A percentile compares a stretch with the other conserved stretches of the same genome.
phyloP scores from a whole-genome alignment of 2,113 vertebrate species.

The Corvus hawaiiensis region DNA sequence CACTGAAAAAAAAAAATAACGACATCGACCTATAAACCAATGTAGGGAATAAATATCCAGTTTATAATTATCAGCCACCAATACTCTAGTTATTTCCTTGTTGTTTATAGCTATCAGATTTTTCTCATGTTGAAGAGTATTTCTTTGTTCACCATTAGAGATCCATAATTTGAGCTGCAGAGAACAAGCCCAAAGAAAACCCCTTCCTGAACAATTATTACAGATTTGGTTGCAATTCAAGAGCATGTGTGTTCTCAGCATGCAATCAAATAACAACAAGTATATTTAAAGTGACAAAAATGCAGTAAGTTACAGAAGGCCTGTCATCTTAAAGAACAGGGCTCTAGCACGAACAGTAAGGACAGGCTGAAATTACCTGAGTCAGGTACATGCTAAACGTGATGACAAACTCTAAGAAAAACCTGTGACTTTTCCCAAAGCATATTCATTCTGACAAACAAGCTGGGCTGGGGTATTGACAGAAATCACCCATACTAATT shows the following conservation, averaged over 20 bases:
- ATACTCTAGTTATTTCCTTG: not conserved
- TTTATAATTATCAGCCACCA: not conserved
- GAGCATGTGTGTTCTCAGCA: not conserved
- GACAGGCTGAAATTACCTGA: rapidly evolving
- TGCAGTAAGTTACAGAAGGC: not conserved
- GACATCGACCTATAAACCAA: not conserved
- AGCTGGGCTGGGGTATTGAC: not conserved
- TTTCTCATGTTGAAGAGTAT: not conserved
- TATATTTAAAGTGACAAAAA: not conserved
- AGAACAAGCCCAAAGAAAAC: not conserved
- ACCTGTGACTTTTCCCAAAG: not conserved
- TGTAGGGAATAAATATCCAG: not conserved
- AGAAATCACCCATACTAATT: not conserved
- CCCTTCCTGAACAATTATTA: not conserved
- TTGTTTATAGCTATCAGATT: not conserved
- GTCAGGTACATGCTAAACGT: not conserved
- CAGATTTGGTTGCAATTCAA: not conserved
- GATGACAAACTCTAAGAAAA: not conserved
- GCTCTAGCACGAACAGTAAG: not conserved
- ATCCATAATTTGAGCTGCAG: not conserved
- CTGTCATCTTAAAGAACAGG: not conserved
- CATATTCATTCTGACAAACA: not conserved
- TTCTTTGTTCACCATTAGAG: not conserved
- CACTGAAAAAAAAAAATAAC: not conserved
- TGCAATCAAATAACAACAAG: not conserved